phyloP scores from a whole-genome alignment of 2,113 vertebrate genomes.

The Oxyruncus cristatus region DNA sequence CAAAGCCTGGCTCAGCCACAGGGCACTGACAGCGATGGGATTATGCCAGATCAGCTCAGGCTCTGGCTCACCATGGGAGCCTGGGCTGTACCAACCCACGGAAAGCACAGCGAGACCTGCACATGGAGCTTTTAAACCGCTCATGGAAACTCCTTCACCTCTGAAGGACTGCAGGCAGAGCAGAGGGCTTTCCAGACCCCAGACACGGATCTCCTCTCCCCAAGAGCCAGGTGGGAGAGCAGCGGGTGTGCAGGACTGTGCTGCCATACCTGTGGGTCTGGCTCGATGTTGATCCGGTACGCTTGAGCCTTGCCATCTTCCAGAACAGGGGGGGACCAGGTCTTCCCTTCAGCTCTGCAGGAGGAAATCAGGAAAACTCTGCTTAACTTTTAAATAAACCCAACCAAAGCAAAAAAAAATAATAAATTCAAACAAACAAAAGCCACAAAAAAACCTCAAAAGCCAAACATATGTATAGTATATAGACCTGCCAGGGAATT shows the following conservation, averaged over 20 bases:
- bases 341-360: constrained; percentile 83
- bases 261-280: constrained; percentile 83
- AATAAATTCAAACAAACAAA: background rate
- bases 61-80: background rate
- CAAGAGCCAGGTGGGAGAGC: background rate
- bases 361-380: background rate
- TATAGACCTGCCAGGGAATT: background rate
- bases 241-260: background rate
- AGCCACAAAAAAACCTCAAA: background rate
- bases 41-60: background rate
- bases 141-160: background rate
- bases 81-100: background rate
- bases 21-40: background rate
- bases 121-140: background rate
- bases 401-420: background rate
- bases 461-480: background rate
- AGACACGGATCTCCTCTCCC: background rate
- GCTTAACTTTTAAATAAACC: background rate
- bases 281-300: constrained; percentile 77
- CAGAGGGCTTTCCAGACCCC: background rate
- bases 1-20: background rate
- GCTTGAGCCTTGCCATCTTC: constrained; percentile 89
- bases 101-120: background rate
- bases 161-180: background rate
- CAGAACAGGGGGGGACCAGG: constrained; percentile 78